Evolutionary conservation across 1,140 invertebrate genomes (phyloP).

Genomic region (Heliconius hewitsoni): DNA sequence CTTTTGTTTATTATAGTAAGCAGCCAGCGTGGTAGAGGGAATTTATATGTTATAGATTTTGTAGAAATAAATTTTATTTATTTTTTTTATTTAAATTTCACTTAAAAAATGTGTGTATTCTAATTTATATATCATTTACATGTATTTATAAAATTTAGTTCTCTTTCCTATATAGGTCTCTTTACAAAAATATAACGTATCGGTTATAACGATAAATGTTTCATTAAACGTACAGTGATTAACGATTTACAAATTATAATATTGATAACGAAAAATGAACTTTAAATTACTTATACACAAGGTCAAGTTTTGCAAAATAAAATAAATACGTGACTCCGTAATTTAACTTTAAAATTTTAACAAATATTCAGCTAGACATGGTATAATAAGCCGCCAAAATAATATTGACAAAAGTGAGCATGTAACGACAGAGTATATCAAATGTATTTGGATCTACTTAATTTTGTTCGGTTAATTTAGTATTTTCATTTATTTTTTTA

Average conservation of each 20-base stretch:
- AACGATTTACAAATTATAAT: neutral
- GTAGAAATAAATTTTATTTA: slow-evolving; percentile 29
- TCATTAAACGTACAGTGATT: neutral
- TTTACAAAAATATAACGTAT: neutral
- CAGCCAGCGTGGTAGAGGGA: slow-evolving; percentile 57
- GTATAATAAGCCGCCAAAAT: neutral
- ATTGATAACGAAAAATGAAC: neutral
- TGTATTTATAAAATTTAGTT: too few species aligned
- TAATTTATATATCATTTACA: too few species aligned
- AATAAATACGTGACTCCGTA: neutral
- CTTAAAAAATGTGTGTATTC: neutral
- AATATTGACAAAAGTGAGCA: neutral
- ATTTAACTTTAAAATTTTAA: neutral
- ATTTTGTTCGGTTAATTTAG: neutral
- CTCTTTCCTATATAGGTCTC: neutral
- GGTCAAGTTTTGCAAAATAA: neutral
- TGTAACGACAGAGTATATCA: neutral
- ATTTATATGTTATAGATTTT: slow-evolving; percentile 25
- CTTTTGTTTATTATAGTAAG: slow-evolving; percentile 68
- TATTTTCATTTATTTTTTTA: neutral
- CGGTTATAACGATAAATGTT: too few species aligned
- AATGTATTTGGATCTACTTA: neutral
- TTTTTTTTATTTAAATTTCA: neutral
- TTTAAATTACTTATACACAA: neutral
- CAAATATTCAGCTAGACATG: neutral